These are phyloP conservation scores for Psammodynastes pulverulentus DNA, from an alignment of 2,113 vertebrate species.

Conservation along the genomic window DNA sequence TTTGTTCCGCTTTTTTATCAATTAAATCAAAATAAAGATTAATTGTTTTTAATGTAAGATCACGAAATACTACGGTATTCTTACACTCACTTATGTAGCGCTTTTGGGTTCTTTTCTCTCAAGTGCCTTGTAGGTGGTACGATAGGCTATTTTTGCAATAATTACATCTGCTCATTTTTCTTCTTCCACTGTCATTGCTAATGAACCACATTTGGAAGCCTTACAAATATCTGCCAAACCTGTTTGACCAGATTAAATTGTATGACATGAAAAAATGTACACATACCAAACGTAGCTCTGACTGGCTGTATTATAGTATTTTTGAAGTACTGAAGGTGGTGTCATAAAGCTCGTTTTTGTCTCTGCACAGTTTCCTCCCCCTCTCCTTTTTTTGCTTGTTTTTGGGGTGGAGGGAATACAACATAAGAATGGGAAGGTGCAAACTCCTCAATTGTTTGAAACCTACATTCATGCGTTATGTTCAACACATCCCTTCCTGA, in stretches of 20 bases:
- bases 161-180: not conserved
- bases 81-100: not conserved
- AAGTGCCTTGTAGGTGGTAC: not conserved
- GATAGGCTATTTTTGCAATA: not conserved
- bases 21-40: not conserved
- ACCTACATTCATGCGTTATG: not conserved
- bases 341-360: not conserved
- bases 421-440: not conserved
- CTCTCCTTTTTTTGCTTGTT: not conserved
- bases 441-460: not conserved
- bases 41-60: not conserved
- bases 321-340: not conserved
- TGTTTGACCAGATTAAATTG: slow-evolving; percentile 4
- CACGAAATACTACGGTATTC: not conserved
- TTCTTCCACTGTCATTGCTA: not conserved
- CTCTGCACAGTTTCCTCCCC: not conserved
- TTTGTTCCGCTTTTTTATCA: not conserved
- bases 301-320: not conserved
- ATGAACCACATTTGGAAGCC: not conserved
- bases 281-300: not conserved
- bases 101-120: not conserved
- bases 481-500: not conserved
- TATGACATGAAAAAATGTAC: not conserved
- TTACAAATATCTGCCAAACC: not conserved
- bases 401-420: not conserved